Conservation (phyloP, 2,797 vertebrate species). For the Rhyacichthys aspro region DNA sequence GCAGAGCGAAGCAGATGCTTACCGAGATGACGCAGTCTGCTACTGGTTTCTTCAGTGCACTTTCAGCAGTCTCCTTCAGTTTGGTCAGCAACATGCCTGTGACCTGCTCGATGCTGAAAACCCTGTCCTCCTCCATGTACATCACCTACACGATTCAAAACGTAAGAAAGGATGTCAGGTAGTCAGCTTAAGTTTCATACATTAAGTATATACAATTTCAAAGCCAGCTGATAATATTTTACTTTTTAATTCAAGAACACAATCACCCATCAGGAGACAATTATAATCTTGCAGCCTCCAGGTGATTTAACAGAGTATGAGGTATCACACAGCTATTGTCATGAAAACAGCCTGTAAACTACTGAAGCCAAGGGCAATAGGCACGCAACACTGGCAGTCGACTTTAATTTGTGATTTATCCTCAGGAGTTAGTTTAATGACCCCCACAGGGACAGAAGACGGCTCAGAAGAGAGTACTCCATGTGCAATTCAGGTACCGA, state of each 20-base stretch:
- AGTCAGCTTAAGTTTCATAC: too few relatives aligned
- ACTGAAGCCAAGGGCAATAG: neutral
- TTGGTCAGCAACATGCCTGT: constrained; percentile 95
- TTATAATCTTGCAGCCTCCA: constrained; percentile 4
- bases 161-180: too few relatives aligned
- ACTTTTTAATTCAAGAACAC: neutral
- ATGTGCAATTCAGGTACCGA: neutral
- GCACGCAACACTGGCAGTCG: neutral
- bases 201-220: too few relatives aligned
- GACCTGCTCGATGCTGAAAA: constrained; percentile 93
- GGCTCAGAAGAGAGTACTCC: constrained; percentile 4
- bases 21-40: constrained; percentile 86
- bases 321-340: constrained; percentile 4
- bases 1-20: constrained; percentile 1
- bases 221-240: neutral
- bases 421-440: constrained; percentile 20
- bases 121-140: constrained; percentile 97
- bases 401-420: constrained; percentile 18
- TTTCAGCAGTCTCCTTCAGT: constrained; percentile 96
- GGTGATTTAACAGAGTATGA: constrained; percentile 8
- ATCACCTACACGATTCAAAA: constrained; percentile 80
- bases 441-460: constrained; percentile 18
- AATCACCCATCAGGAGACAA: constrained; percentile 3
- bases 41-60: constrained; percentile 94
- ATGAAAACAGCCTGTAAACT: neutral